Evolutionary conservation across 2,113 vertebrate genomes (phyloP), one percentile per base, ranked within the genome.

Genomic region (Festucalex cinctus): DNA sequence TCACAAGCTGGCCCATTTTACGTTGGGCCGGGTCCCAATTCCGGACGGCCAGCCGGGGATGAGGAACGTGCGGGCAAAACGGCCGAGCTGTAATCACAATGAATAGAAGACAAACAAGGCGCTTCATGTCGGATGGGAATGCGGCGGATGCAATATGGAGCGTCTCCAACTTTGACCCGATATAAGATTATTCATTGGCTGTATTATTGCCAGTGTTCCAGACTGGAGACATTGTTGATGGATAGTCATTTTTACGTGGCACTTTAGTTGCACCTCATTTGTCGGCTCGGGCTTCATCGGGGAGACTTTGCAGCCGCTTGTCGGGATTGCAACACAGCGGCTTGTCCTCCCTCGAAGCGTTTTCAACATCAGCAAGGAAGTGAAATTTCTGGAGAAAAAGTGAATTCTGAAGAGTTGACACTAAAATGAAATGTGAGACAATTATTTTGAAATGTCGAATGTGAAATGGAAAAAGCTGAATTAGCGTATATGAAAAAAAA

Each of bases 1-100:
- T 93, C 90, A 92, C 88, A 90, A 90, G 80, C 89, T 87, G 89
- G 88, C 86, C 88, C 86, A 89, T 91, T 91, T 88, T 88, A 86
- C 80, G 86, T 88, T 90, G 89, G 89, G 90, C 82, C 79, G 77
- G 63, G 71, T 90, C 89, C 90, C 87, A 90, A 85, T 77, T 82
- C 76, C 77, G 81, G 74, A 70, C 49, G n/a, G 49, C 12, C 41
- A 14, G 70, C 77, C 78, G 82, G 13, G 80, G 85, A 81, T 80
- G 70, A 86, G 71, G 76, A 81, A 83, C 81, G 82, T 73, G 82
- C 76, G 77, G 78, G 82, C 74, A 73, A 74, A 77, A 75, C 59
- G 68, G 71, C 77, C 56, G 46, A 24, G 65, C 63, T 73, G 76
- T 51, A 78, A 77, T 77, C 75, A 68, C 71, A 76, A 73, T 58